phyloP scores from a whole-genome alignment of 2,113 vertebrate species.

The Puntigrus tetrazona region DNA sequence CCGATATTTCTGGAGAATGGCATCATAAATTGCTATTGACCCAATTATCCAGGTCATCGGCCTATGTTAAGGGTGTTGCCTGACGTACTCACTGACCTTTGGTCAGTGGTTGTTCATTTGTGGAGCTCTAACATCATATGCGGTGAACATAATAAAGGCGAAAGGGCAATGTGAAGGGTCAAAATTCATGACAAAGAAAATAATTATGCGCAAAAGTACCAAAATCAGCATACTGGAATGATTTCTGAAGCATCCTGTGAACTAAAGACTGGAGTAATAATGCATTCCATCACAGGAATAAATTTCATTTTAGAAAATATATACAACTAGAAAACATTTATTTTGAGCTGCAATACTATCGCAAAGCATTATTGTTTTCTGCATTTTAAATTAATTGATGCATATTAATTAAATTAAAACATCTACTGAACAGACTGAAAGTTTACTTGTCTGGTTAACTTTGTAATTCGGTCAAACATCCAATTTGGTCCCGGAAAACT shows the following conservation, averaged over 20 bases:
- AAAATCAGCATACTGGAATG: neutral
- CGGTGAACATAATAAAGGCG: neutral
- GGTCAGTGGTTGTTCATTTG: neutral
- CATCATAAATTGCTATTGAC: slow-evolving; percentile 60
- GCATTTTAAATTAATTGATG: neutral
- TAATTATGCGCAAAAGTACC: neutral
- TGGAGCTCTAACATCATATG: neutral
- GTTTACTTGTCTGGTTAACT: neutral
- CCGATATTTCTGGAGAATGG: slow-evolving; percentile 62
- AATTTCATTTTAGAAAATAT: neutral
- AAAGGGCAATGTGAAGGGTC: neutral
- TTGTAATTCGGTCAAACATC: neutral
- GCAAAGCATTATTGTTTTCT: neutral
- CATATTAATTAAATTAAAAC: neutral
- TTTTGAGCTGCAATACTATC: neutral
- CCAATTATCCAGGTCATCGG: slow-evolving; percentile 42
- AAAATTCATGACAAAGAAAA: neutral
- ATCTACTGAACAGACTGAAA: neutral
- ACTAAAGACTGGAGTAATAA: neutral
- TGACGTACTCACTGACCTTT: slow-evolving; percentile 28
- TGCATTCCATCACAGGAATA: neutral
- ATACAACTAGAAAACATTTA: too few species aligned
- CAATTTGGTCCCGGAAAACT: neutral
- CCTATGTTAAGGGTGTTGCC: neutral
- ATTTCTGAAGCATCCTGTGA: neutral